phyloP scores from a whole-genome alignment of 2,888 invertebrate species.

The Melanophora roralis region DNA sequence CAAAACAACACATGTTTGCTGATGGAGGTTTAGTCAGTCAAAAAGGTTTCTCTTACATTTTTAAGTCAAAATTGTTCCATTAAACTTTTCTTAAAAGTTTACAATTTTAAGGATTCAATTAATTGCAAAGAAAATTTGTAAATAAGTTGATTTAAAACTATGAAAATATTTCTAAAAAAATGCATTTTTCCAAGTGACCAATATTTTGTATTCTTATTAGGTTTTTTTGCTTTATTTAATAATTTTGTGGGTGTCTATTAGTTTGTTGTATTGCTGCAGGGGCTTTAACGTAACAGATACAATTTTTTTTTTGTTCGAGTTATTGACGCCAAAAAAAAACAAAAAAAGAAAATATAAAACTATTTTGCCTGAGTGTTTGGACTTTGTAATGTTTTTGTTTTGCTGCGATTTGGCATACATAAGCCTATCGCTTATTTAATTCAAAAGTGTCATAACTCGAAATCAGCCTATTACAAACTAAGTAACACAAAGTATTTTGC shows the following conservation, averaged over 20 bases:
- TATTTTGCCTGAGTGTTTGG: constrained; percentile 33
- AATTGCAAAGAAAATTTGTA: too few relatives aligned
- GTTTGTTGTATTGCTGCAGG: constrained; percentile 54
- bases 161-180: too few relatives aligned
- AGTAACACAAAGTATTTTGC: too few relatives aligned
- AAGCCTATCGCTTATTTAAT: constrained; percentile 5
- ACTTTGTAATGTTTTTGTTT: constrained; percentile 24
- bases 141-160: too few relatives aligned
- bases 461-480: too few relatives aligned
- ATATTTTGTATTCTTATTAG: not conserved
- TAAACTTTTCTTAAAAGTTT: too few relatives aligned
- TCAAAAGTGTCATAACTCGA: too few relatives aligned
- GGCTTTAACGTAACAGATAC: constrained; percentile 22
- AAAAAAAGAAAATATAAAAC: not conserved
- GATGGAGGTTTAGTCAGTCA: too few relatives aligned
- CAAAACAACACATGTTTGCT: too few relatives aligned
- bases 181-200: not conserved
- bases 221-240: not conserved
- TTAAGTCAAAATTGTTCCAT: too few relatives aligned
- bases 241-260: constrained; percentile 39
- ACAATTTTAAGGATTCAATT: too few relatives aligned
- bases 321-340: constrained; percentile 41
- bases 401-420: constrained; percentile 46
- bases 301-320: constrained; percentile 34
- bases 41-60: too few relatives aligned